Conservation (phyloP, 2,113 vertebrate genomes). For the Pholis gunnellus region DNA sequence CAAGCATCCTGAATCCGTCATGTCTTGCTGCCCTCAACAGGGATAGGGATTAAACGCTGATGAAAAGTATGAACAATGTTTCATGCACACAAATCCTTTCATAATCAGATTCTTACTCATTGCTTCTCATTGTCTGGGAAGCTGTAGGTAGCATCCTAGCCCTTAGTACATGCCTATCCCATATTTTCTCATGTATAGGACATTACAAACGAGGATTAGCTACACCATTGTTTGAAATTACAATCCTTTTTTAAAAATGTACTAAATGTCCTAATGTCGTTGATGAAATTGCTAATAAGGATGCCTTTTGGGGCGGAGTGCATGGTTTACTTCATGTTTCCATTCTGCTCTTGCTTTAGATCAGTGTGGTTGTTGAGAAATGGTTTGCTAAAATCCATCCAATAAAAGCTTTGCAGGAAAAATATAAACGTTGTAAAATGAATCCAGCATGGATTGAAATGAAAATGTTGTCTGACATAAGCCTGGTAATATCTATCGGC, state of each 20-base stretch:
- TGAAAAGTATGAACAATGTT: too few relatives aligned
- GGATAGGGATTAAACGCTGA: too few relatives aligned
- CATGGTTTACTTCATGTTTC: neutral
- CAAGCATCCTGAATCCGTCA: too few relatives aligned
- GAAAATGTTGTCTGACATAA: slow-evolving; percentile 52
- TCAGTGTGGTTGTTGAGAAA: slow-evolving; percentile 16
- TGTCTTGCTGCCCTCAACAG: too few relatives aligned
- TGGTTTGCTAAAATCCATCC: slow-evolving; percentile 1
- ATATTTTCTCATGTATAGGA: neutral
- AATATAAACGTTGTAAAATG: slow-evolving; percentile 54
- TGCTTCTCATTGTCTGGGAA: too few relatives aligned
- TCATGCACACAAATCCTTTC: too few relatives aligned
- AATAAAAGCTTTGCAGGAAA: slow-evolving; percentile 52
- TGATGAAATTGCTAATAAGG: slow-evolving; percentile 4
- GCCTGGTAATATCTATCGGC: slow-evolving; percentile 58
- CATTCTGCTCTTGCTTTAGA: slow-evolving; percentile 13
- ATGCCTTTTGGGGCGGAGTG: neutral
- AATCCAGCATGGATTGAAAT: slow-evolving; percentile 61
- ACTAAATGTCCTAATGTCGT: neutral
- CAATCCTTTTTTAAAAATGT: neutral
- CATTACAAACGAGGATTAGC: neutral
- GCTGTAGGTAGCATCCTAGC: neutral
- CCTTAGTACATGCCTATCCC: neutral
- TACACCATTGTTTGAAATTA: neutral
- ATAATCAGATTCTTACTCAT: too few relatives aligned